Evolutionary conservation across 2,113 vertebrate genomes (phyloP), one percentile per base, ranked within the genome.

Genomic region (Notarius lentiginosus): DNA sequence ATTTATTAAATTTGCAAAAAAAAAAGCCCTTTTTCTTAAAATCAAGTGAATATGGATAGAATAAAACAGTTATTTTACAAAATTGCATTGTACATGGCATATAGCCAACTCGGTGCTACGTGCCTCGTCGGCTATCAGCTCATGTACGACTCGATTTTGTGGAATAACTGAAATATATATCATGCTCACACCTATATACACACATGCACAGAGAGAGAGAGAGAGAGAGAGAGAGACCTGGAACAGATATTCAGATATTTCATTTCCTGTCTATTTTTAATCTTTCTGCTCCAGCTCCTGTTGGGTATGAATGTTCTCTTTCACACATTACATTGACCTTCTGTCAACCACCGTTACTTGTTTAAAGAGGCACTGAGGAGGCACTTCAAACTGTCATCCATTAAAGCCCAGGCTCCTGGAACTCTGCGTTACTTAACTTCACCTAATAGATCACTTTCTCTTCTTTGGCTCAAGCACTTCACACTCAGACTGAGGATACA

Each of bases 381-480:
- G 79, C 82, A 86, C 87, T 88, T 86, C 87, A 86, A 86, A 66
- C 86, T 84, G 88, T 87, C 88, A 87, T n/a, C 75, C 24, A 49
- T 84, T 66, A 90, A 77, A 68, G 53, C 58, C 47, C 24, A 17
- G 51, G 17, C 68, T 87, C 27, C 81, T 83, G 17, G 20, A 51
- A 77, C 82, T 58, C 70, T 27, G 73, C 58, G 56, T 84, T 83
- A 63, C 87, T 87, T 88, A 87, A 86, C 70, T 79, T 85, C 75
- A 66, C 53, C 24, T 85, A 87, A 90, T 84, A 82, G 84, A 86
- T 89, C 84, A 76, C 72, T 83, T 82, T 88, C 53, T 77, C 76
- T 53, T 82, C 83, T 88, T 84, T 34, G 82, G 68, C 82, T 84
- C 81, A 83, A 88, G 73, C 72, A 63, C 47, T 79, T 84, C 81